phyloP scores from a whole-genome alignment of 2,888 invertebrate genomes.

The Argyresthia albistria region DNA sequence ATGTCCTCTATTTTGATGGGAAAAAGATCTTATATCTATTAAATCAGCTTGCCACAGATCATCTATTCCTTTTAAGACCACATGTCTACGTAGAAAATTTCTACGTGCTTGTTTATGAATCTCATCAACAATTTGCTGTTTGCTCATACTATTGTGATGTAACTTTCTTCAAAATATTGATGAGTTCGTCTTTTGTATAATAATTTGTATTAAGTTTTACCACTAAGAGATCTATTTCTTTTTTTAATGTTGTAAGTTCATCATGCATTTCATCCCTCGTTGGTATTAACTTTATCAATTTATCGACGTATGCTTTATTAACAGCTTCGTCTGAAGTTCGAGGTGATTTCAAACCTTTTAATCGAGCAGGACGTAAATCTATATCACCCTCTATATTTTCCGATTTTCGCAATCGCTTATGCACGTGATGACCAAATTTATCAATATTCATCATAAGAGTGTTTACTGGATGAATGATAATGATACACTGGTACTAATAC shows the following conservation, averaged over 20 bases:
- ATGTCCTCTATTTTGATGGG: constrained; percentile 12
- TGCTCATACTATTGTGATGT: background rate
- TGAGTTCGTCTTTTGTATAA: background rate
- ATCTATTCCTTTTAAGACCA: constrained; percentile 31
- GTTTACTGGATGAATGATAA: background rate
- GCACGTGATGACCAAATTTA: background rate
- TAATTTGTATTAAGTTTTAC: background rate
- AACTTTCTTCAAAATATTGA: background rate
- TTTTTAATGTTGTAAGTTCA: background rate
- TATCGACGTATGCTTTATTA: background rate
- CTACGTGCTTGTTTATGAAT: constrained; percentile 26
- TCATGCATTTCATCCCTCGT: background rate
- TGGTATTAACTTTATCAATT: background rate
- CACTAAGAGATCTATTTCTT: background rate
- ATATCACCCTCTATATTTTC: background rate
- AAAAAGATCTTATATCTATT: constrained; percentile 17
- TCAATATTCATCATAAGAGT: background rate
- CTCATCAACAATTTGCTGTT: constrained; percentile 1
- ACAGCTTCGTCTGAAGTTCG: background rate
- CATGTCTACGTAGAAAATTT: constrained; percentile 29
- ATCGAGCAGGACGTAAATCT: background rate
- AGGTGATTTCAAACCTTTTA: background rate
- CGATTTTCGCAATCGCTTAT: background rate
- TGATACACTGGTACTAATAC: background rate
- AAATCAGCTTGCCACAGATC: constrained; percentile 48